Conservation (phyloP, 2,797 vertebrate genomes). For the Lacerta agilis region DNA sequence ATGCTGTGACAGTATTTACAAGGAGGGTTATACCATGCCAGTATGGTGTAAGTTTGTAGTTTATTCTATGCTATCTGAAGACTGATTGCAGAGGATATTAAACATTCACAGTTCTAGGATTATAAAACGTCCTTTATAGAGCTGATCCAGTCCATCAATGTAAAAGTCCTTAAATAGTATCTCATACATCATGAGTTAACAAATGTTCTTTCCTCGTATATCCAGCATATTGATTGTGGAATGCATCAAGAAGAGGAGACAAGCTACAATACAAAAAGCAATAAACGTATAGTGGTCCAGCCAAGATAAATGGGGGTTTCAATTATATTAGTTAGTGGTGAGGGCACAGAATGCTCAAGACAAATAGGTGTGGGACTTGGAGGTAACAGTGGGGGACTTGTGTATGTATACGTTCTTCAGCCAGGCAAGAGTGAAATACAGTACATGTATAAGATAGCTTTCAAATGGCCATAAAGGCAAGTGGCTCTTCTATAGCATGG, state of each 20-base stretch:
- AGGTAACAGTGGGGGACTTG: background rate
- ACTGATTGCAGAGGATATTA: background rate
- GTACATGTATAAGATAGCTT: conserved; percentile 56
- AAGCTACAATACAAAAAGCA: conserved; percentile 4
- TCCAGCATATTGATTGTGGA: background rate
- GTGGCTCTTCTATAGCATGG: background rate
- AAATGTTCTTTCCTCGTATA: background rate
- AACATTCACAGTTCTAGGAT: background rate
- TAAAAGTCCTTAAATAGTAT: background rate
- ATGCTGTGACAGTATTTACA: background rate
- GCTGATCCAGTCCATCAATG: background rate
- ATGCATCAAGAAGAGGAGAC: background rate
- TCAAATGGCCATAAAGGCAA: background rate
- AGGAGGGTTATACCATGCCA: background rate
- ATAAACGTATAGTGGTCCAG: background rate
- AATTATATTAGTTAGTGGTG: conserved; percentile 17
- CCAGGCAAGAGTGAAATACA: conserved; percentile 34
- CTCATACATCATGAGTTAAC: background rate
- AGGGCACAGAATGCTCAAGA: background rate
- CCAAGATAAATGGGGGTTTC: conserved; percentile 8
- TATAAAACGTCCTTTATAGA: background rate
- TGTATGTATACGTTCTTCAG: background rate
- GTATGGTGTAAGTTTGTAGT: background rate
- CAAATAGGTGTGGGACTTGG: conserved; percentile 19
- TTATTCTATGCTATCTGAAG: background rate